Conservation (phyloP, 2,113 vertebrate genomes). For the Scalopus aquaticus region DNA sequence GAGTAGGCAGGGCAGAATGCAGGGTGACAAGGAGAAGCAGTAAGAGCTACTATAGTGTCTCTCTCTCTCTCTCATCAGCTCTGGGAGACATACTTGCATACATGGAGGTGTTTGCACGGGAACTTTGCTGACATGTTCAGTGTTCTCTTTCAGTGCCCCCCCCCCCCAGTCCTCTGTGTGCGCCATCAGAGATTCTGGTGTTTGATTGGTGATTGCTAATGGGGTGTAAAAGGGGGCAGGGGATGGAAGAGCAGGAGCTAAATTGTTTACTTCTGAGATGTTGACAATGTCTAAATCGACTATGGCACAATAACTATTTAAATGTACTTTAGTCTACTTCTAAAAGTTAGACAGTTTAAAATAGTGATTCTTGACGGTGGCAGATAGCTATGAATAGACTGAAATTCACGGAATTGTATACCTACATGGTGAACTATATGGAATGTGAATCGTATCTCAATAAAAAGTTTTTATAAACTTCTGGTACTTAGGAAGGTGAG, state of each 20-base stretch:
- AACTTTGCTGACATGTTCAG: neutral
- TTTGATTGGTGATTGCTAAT: neutral
- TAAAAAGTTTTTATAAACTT: neutral
- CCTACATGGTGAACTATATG: neutral
- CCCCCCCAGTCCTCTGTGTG: neutral
- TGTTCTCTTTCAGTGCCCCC: neutral
- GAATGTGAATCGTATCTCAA: neutral
- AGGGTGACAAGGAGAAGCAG: neutral
- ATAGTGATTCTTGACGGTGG: neutral
- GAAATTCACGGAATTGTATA: neutral
- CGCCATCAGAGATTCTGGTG: neutral
- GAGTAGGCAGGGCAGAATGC: neutral
- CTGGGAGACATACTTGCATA: too few species aligned
- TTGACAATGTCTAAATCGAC: neutral
- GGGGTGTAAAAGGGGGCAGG: neutral
- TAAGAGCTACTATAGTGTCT: neutral
- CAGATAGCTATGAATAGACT: neutral
- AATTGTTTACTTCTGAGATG: neutral
- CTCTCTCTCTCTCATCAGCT: neutral
- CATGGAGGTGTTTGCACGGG: accelerated
- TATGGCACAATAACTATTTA: neutral
- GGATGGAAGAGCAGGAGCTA: neutral
- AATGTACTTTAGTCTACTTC: neutral
- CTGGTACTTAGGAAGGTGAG: neutral
- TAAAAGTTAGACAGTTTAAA: neutral